Percentiles rank a stretch among this genome's conserved stretches.
These are phyloP conservation scores for Pycnonotus jocosus DNA, from an alignment of 2,113 vertebrate genomes.

Conservation along the genomic window DNA sequence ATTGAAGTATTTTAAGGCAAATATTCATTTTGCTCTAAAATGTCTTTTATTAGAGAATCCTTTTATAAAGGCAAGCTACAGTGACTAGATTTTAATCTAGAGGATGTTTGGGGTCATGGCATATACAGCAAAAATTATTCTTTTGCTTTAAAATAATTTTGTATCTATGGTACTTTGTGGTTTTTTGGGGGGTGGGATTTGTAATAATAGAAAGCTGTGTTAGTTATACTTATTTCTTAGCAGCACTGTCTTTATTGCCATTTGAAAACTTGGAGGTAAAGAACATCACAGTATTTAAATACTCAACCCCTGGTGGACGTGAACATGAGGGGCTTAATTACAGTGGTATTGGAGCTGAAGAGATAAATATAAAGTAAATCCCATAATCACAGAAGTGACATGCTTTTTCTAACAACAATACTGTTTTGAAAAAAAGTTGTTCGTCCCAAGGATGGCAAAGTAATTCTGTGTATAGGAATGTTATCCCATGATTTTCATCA, in stretches of 20 bases:
- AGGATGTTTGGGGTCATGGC: background rate
- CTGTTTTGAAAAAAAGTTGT: background rate
- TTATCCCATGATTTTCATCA: background rate
- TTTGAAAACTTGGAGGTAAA: background rate
- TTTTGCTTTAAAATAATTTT: background rate
- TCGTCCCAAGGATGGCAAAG: background rate
- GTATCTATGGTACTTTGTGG: background rate
- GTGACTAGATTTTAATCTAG: background rate
- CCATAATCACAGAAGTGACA: background rate
- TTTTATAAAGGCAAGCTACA: background rate
- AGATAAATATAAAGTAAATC: background rate
- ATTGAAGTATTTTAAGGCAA: background rate
- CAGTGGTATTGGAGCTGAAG: background rate
- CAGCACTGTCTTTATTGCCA: background rate
- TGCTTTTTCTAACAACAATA: background rate
- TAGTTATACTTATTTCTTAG: background rate
- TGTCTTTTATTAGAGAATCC: background rate
- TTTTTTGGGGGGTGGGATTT: accelerated
- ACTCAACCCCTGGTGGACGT: too few relatives aligned
- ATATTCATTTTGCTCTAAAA: background rate
- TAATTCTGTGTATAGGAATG: background rate
- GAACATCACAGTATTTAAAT: background rate
- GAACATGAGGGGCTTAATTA: background rate
- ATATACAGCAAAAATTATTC: background rate
- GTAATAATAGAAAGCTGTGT: background rate